Conservation (phyloP, 2,113 vertebrate species). For the Zosterops pallidus region DNA sequence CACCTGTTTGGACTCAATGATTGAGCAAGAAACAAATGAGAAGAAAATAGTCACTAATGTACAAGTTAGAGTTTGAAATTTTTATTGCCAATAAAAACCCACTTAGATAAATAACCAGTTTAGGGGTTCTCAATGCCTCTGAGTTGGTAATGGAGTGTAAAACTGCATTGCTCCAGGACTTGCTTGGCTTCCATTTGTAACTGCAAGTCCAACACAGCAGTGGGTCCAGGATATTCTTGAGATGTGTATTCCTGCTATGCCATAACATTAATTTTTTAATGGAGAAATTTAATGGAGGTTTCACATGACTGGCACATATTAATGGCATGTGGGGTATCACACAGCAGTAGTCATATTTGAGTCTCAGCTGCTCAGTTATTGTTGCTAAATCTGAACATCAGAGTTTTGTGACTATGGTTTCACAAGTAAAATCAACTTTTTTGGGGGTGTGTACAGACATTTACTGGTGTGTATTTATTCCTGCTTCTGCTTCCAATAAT, state of each 20-base stretch:
- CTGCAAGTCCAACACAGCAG: background rate
- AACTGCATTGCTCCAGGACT: background rate
- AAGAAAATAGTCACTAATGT: background rate
- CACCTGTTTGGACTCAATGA: background rate
- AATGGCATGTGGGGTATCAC: rapidly evolving
- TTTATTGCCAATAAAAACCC: background rate
- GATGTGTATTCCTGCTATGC: background rate
- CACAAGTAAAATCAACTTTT: background rate
- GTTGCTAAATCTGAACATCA: background rate
- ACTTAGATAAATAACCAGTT: background rate
- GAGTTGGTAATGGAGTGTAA: background rate
- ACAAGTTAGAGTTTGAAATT: background rate
- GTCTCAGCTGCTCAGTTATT: background rate
- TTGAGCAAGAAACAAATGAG: background rate
- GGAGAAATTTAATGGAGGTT: background rate
- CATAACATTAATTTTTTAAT: background rate
- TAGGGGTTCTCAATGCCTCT: background rate
- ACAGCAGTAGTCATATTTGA: background rate
- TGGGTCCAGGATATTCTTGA: background rate
- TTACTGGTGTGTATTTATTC: background rate
- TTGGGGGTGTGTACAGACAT: background rate
- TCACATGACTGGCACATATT: background rate
- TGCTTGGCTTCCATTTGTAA: background rate
- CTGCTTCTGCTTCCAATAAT: background rate
- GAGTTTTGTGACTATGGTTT: background rate